Base-by-base conservation (phyloP, 1,140 invertebrate species). In the Papilio machaon region DNA sequence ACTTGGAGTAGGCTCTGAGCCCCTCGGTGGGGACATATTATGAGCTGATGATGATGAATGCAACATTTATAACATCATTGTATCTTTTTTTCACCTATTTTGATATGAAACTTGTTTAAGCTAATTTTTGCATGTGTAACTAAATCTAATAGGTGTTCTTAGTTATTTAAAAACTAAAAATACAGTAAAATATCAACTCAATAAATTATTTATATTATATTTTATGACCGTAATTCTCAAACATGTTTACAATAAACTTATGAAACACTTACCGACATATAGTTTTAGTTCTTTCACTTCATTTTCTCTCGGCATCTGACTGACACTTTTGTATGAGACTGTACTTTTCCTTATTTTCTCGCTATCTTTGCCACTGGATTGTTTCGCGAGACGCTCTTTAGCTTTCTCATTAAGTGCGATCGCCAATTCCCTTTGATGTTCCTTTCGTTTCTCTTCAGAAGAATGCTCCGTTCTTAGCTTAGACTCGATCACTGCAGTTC, bases 341-440 rank as follows among this genome's bases (percentile, higher is more conserved):
- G 97, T 99, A 54, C 97, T 98, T 94, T 99, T 99, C 64, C 98
- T 96, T 64, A 99, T 96, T 92, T 98, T 98, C 93, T 99, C 98
- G 87, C 97, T 97, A 90, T 98, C 98, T 89, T 97, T 98, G 70
- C 96, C 97, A 84, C 96, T 97, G 77, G 96, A 97, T 89, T 98
- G 97, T 87, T 98, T 97, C 10, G 98, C 98, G 35, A 99, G 95
- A 74, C 99, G 96, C 86, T 98, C 97, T 85, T 97, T 97, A 0
- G 99, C 99, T 77, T 97, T 97, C 90, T 99, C 98, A 91, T 99
- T 99, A 11, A 99, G 94, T 80, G 97, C 96, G 74, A 97, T 96
- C 0, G 98, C 98, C 47, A 99, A 95, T 95, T 99, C 99, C 86
- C 98, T 98, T 91, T 99, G 99, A 96, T 99, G 98, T 88, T 98